Base-by-base conservation (phyloP, 1,140 invertebrate genomes). In the Brachionus rotundiformis region DNA sequence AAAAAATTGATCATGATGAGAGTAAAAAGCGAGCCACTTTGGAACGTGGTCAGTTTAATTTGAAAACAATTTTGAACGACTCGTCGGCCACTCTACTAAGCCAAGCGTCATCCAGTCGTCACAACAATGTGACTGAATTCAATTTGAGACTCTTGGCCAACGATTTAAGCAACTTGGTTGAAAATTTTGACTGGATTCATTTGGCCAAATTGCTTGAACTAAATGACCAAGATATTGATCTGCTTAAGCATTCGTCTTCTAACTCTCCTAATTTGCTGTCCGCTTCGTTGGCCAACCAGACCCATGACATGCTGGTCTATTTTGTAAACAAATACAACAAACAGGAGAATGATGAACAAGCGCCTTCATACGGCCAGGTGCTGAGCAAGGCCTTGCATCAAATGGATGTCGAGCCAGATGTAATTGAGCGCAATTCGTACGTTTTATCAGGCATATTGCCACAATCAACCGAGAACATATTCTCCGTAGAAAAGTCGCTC, bases 131-230 rank as follows among this genome's bases (percentile, higher is more conserved):
- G 7, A 39, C 29, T 13, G 47, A 59, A 1, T 79, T 79, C n/a
- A 79, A 79, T 79, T 59, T 79, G 44, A 54, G 76, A 54, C 47
- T 79, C 10, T 61, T 79, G 29, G 76, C 76, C 7, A 79, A 79
- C 16, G 76, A 79, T 13, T 79, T 79, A 27, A 59, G 47, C 47
- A 79, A 79, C 41, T 23, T 36, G 13, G 36, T 19, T 1, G 36
- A 79, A 7, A 19, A 27, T 10, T 59, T 79, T 39, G 76, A 79
- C n/a, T 79, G 76, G 76, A 59, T 63, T 13, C n/a, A 79, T 33
- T 79, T 79, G 76, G 76, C 76, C 23, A 39, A 59, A 11, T 19
- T 36, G 31, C 47, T 79, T 10, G 25, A 59, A 11, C 36, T 79
- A n/a, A 59, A 1, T 8, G 47, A 36, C 8, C 31, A 54, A 33